Percentiles rank a stretch among this genome's conserved stretches.
Conservation (phyloP, 2,888 invertebrate species). For the Drosophila incognita region DNA sequence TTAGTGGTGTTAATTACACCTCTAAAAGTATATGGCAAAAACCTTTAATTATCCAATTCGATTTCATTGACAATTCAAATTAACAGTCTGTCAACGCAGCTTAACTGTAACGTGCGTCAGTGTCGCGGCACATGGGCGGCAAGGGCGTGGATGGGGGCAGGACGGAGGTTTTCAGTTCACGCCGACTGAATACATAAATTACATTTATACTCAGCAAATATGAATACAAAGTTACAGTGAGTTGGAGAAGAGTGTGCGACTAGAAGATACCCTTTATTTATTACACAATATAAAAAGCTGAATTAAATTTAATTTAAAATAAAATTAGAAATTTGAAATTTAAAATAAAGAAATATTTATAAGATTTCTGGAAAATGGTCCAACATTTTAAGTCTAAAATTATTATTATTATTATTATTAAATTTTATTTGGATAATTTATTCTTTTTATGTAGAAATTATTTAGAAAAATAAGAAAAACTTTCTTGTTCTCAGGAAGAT, state of each 20-base stretch:
- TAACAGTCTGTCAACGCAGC: slow-evolving; percentile 50
- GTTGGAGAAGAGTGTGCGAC: not conserved
- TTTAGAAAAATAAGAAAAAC: not conserved
- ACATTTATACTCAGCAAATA: slow-evolving; percentile 1
- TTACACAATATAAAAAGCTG: no score
- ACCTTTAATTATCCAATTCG: slow-evolving; percentile 38
- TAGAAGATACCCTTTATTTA: not conserved
- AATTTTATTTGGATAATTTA: not conserved
- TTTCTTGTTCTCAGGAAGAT: not conserved
- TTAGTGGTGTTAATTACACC: slow-evolving; percentile 37
- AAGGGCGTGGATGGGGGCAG: slow-evolving; percentile 2
- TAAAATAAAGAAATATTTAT: no score
- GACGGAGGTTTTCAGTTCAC: slow-evolving; percentile 7
- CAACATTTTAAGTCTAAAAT: no score
- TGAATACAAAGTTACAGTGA: not conserved
- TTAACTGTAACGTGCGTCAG: slow-evolving; percentile 72
- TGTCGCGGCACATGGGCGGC: slow-evolving; percentile 23
- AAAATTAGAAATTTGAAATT: no score
- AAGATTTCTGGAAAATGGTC: no score
- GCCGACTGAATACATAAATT: slow-evolving; percentile 33
- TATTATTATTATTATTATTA: not conserved
- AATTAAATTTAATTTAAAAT: no score
- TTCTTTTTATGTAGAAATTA: not conserved
- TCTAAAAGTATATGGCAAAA: slow-evolving; percentile 17
- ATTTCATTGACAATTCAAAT: slow-evolving; percentile 67